Evolutionary conservation across 1,140 invertebrate species (phyloP).

Genomic region (Drosophila sechellia): DNA sequence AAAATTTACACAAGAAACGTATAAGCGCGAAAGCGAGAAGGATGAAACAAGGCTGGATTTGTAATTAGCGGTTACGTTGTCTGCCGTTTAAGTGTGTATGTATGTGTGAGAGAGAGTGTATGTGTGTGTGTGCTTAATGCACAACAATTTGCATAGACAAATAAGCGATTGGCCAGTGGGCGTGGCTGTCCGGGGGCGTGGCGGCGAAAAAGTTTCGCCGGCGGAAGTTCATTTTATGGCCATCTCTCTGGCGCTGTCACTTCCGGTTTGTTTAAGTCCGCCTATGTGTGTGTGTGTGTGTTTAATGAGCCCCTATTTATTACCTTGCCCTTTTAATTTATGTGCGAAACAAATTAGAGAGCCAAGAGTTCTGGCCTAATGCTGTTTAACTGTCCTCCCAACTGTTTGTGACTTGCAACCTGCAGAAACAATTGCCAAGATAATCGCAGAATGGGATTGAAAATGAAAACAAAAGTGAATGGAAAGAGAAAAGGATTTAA

Average conservation of each 20-base stretch:
- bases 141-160: conserved; percentile 74
- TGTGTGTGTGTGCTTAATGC: conserved; percentile 47
- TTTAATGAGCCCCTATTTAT: conserved; percentile 81
- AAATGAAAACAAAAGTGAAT: not conserved
- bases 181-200: not conserved
- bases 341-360: conserved; percentile 76
- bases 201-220: conserved; percentile 24
- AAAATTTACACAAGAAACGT: conserved; percentile 45
- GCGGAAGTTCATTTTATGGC: conserved; percentile 65
- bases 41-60: conserved; percentile 50
- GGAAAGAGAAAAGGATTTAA: too few relatives aligned
- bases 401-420: conserved; percentile 59
- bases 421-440: not conserved
- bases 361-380: conserved; percentile 39
- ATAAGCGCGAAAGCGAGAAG: conserved; percentile 4
- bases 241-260: conserved; percentile 14
- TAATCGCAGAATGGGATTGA: not conserved
- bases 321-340: conserved; percentile 75
- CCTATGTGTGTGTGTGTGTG: conserved; percentile 10
- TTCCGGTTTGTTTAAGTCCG: conserved; percentile 2
- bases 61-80: conserved; percentile 59
- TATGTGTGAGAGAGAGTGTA: conserved; percentile 17
- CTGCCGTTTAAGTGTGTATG: conserved; percentile 31
- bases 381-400: conserved; percentile 52
- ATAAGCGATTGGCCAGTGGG: conserved; percentile 30